These are phyloP conservation scores for Panthera uncia DNA, from an alignment of 2,113 vertebrate species.

Conservation along the genomic window DNA sequence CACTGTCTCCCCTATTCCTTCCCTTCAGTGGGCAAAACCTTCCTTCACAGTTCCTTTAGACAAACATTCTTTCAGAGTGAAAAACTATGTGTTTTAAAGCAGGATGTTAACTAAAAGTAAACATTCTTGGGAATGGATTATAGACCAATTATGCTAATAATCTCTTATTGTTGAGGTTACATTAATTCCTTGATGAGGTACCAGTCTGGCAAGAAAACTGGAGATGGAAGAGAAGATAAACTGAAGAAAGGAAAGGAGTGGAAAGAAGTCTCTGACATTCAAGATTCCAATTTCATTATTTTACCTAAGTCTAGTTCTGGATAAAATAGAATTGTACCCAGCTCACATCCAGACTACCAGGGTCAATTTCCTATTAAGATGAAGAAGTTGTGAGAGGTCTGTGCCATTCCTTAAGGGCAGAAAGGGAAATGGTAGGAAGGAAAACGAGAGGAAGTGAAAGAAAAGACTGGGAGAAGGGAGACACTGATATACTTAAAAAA, in stretches of 20 bases:
- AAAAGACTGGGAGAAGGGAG: background rate
- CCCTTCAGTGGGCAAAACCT: background rate
- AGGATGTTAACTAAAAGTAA: constrained; percentile 26
- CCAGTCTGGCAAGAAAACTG: background rate
- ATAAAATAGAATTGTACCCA: background rate
- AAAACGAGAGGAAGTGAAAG: background rate
- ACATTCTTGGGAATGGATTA: background rate
- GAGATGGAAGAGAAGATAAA: background rate
- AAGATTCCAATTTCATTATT: background rate
- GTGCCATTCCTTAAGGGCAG: background rate
- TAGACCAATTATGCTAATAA: background rate
- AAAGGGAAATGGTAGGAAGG: background rate
- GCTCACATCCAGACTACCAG: background rate
- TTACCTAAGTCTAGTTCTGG: background rate
- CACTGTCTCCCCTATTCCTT: background rate
- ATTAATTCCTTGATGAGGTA: background rate
- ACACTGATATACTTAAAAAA: background rate
- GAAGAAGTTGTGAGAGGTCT: background rate
- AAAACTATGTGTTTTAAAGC: constrained; percentile 27
- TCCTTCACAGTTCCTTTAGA: background rate
- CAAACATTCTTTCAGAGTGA: background rate
- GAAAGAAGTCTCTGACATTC: background rate
- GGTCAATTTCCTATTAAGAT: background rate
- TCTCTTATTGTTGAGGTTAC: background rate
- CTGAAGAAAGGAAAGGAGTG: background rate